Evolutionary conservation across 2,888 invertebrate species (phyloP).

Genomic region (Rhabditoides inermis): DNA sequence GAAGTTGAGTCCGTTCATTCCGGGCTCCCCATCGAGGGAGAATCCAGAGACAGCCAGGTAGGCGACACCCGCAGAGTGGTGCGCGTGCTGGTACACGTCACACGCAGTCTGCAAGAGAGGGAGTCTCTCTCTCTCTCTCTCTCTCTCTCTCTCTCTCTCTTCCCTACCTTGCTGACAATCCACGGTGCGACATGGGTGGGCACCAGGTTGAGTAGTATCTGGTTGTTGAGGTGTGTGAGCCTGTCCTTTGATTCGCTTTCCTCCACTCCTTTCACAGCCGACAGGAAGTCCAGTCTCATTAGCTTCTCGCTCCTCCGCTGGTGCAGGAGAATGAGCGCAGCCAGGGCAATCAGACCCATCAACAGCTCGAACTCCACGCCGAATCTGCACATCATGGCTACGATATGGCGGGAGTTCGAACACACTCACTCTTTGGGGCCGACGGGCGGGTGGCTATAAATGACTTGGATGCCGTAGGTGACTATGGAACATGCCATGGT

Average conservation of each 20-base stretch:
- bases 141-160: not conserved
- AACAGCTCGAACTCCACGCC: slow-evolving; percentile 39
- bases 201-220: slow-evolving; percentile 41
- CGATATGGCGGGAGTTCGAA: not conserved
- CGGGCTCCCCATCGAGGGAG: slow-evolving; percentile 26
- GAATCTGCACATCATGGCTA: slow-evolving; percentile 22
- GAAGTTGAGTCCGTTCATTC: slow-evolving; percentile 33
- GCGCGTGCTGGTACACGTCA: slow-evolving; percentile 8
- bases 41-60: slow-evolving; percentile 32
- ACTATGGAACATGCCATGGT: too few relatives aligned
- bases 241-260: slow-evolving; percentile 21
- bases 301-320: slow-evolving; percentile 39
- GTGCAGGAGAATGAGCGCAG: slow-evolving; percentile 33
- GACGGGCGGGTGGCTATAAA: slow-evolving; percentile 34
- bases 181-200: slow-evolving; percentile 43
- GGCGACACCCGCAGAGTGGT: slow-evolving; percentile 29
- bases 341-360: slow-evolving; percentile 30
- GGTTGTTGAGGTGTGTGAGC: slow-evolving; percentile 29
- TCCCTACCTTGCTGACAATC: slow-evolving; percentile 20
- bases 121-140: not conserved
- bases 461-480: slow-evolving; percentile 40
- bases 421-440: slow-evolving; percentile 18
- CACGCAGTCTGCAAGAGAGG: not conserved
- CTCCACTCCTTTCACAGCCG: slow-evolving; percentile 35
- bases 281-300: slow-evolving; percentile 43